Evolutionary conservation across 1,140 invertebrate genomes (phyloP).

Genomic region (Drosophila parvula): DNA sequence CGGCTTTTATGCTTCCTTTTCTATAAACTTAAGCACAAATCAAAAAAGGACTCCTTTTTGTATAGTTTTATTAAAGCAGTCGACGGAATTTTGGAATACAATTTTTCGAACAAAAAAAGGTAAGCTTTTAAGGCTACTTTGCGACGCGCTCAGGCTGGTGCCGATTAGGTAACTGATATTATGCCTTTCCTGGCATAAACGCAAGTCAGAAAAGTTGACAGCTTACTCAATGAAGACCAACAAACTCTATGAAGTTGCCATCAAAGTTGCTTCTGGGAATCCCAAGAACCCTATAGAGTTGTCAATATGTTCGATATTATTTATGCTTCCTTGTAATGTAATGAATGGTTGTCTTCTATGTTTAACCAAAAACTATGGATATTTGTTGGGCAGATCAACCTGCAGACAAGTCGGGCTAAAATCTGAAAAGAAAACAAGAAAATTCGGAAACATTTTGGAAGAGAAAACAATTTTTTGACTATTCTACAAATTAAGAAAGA

Average conservation of each 20-base stretch:
- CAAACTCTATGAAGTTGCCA: background rate
- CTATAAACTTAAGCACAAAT: background rate
- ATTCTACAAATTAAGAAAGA: too few relatives aligned
- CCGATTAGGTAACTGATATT: constrained; percentile 19
- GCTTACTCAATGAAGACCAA: constrained; percentile 12
- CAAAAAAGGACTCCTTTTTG: background rate
- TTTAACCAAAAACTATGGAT: too few relatives aligned
- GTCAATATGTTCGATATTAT: too few relatives aligned
- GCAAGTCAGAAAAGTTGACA: constrained; percentile 21
- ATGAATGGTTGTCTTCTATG: too few relatives aligned
- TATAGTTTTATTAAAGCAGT: background rate
- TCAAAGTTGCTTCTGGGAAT: too few relatives aligned
- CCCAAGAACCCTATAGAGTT: too few relatives aligned
- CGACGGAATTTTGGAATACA: background rate
- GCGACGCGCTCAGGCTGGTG: constrained; percentile 9
- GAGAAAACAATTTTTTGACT: too few relatives aligned
- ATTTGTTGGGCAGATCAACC: too few relatives aligned
- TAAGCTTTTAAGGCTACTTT: background rate
- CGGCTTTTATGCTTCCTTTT: background rate
- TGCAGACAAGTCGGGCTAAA: too few relatives aligned
- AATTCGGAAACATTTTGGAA: too few relatives aligned
- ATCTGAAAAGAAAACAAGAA: too few relatives aligned
- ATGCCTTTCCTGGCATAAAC: background rate
- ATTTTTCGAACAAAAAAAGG: background rate
- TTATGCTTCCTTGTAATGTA: too few relatives aligned